phyloP scores from a whole-genome alignment of 2,888 invertebrate species.

The Rhingia campestris region DNA sequence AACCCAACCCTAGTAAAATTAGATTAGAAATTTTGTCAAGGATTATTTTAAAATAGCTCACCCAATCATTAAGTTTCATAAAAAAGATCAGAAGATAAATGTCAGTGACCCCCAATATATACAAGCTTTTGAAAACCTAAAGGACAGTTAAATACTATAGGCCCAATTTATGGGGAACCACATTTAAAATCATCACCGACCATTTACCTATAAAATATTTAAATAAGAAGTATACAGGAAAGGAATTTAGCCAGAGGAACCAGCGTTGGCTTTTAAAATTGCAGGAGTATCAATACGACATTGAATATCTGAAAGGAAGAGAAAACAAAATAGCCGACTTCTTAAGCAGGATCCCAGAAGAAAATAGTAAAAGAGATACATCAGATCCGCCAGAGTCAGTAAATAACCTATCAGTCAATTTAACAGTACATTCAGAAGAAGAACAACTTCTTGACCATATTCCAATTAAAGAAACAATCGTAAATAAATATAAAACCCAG shows the following conservation, averaged over 20 bases:
- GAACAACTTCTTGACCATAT: too few species aligned
- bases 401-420: too few species aligned
- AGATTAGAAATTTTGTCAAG: slow-evolving; percentile 6
- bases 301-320: too few species aligned
- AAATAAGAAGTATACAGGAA: slow-evolving; percentile 14
- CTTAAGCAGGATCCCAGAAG: too few species aligned
- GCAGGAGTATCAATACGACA: too few species aligned
- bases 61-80: background rate
- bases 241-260: background rate
- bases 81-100: slow-evolving; percentile 21
- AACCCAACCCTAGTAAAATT: slow-evolving; percentile 18
- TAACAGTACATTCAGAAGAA: too few species aligned
- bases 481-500: too few species aligned
- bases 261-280: too few species aligned
- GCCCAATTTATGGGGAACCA: slow-evolving; percentile 35
- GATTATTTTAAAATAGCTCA: slow-evolving; percentile 4
- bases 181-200: slow-evolving; percentile 50
- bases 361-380: too few species aligned
- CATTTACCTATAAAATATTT: slow-evolving; percentile 58
- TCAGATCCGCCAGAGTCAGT: too few species aligned
- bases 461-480: too few species aligned
- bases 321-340: too few species aligned
- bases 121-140: slow-evolving; percentile 9
- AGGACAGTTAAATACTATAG: background rate
- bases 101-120: slow-evolving; percentile 25